phyloP scores from a whole-genome alignment of 2,113 vertebrate species.

The Nyctereutes procyonoides region DNA sequence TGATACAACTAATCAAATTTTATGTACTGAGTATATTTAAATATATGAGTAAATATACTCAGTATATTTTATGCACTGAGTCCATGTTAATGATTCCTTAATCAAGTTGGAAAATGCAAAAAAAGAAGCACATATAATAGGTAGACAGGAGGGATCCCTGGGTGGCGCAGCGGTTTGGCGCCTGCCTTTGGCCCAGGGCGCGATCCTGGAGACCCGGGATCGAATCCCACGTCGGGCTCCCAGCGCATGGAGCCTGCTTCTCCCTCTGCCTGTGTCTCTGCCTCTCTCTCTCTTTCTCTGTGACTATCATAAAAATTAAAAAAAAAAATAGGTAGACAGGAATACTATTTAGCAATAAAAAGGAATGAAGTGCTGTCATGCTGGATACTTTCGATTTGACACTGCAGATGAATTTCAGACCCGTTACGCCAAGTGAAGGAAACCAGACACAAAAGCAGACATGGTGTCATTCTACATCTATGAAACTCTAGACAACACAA shows the following conservation, averaged over 20 bases:
- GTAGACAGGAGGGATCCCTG: too few species aligned
- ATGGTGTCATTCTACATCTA: neutral
- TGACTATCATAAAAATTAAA: too few species aligned
- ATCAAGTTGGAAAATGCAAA: neutral
- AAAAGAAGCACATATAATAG: neutral
- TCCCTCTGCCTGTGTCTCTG: too few species aligned
- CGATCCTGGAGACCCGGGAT: too few species aligned
- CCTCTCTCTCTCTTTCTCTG: too few species aligned
- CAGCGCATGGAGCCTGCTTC: too few species aligned
- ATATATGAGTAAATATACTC: too few species aligned
- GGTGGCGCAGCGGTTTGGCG: too few species aligned
- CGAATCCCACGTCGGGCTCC: too few species aligned
- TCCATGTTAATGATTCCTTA: neutral
- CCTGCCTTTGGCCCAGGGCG: too few species aligned
- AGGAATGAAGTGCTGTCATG: neutral
- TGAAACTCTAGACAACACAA: neutral
- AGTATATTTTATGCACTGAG: neutral
- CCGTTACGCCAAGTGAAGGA: neutral
- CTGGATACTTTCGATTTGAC: neutral
- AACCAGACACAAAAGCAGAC: neutral
- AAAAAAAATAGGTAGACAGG: neutral
- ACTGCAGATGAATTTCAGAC: neutral
- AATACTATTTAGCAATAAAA: conserved; percentile 20
- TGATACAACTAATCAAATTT: neutral
- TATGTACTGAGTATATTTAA: neutral